Percentiles rank a stretch among this genome's conserved stretches.
These are phyloP conservation scores for Halocaridina rubra DNA, from an alignment of 2,888 invertebrate species.

Conservation along the genomic window DNA sequence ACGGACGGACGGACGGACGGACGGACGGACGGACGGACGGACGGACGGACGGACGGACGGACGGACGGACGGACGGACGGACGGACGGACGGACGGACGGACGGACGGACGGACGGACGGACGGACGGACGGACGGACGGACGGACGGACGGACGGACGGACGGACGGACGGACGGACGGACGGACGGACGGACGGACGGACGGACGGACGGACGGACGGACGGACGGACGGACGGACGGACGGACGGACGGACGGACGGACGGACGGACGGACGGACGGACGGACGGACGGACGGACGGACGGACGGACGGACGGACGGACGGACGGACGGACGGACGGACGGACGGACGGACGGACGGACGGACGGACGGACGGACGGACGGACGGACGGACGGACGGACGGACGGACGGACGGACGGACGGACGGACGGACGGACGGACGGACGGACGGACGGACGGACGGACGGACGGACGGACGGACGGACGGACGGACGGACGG, in stretches of 20 bases:
- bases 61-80: background rate
- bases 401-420: constrained; percentile 1
- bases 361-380: constrained; percentile 5
- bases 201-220: constrained; percentile 10
- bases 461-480: constrained; percentile 12
- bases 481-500: constrained; percentile 1
- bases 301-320: constrained; percentile 5
- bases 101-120: constrained; percentile 1
- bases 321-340: constrained; percentile 1
- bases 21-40: background rate
- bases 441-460: constrained; percentile 1
- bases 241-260: background rate
- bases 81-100: constrained; percentile 5
- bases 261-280: constrained; percentile 9
- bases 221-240: constrained; percentile 5
- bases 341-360: constrained; percentile 5
- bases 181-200: background rate
- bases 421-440: constrained; percentile 9
- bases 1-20: no score
- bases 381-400: constrained; percentile 9
- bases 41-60: constrained; percentile 9
- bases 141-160: constrained; percentile 5
- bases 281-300: constrained; percentile 5
- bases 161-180: constrained; percentile 1
- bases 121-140: constrained; percentile 5